phyloP scores from a whole-genome alignment of 2,797 vertebrate genomes.

The Ambastaia sidthimunki region DNA sequence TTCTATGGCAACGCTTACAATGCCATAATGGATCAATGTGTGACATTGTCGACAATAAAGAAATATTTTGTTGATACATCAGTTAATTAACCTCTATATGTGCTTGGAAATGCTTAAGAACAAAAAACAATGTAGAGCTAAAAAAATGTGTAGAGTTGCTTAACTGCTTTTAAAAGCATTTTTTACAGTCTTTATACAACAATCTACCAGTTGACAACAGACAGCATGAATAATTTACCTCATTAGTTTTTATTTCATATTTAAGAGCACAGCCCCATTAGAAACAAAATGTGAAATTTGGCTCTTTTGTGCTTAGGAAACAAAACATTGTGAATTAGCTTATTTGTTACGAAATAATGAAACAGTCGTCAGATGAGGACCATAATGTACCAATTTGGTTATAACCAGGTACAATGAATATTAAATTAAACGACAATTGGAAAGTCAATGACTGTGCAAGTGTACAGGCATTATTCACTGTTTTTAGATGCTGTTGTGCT shows the following conservation, averaged over 20 bases:
- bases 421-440: constrained; percentile 8
- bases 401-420: not conserved
- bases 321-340: too few relatives aligned
- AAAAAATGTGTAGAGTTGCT: not conserved
- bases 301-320: too few relatives aligned
- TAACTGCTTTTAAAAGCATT: not conserved
- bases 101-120: not conserved
- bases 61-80: not conserved
- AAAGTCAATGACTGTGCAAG: not conserved
- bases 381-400: not conserved
- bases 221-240: too few relatives aligned
- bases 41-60: not conserved
- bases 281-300: too few relatives aligned
- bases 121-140: not conserved
- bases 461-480: not conserved
- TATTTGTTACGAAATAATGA: not conserved
- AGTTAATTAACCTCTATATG: not conserved
- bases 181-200: too few relatives aligned
- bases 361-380: not conserved
- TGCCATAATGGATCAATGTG: not conserved
- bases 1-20: not conserved
- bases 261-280: too few relatives aligned
- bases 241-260: too few relatives aligned
- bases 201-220: too few relatives aligned
- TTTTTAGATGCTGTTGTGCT: constrained; percentile 3